Evolutionary conservation across 2,113 vertebrate species (phyloP).

Genomic region (Mesoclemmys tuberculata): DNA sequence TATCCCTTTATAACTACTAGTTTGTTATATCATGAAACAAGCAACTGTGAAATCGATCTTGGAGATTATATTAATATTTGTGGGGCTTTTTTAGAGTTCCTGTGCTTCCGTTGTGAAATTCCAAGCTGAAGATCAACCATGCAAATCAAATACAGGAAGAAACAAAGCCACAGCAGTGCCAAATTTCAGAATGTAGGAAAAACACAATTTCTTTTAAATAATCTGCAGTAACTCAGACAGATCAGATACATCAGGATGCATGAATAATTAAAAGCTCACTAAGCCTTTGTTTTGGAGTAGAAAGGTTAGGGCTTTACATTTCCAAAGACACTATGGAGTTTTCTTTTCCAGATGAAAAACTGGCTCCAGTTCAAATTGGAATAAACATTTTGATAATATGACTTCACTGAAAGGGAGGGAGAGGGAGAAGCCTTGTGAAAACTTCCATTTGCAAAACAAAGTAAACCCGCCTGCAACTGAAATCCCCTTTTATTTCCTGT

Average conservation of each 20-base stretch:
- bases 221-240: conserved; percentile 44
- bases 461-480: conserved; percentile 70
- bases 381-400: conserved; percentile 60
- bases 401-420: conserved; percentile 48
- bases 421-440: conserved; percentile 53
- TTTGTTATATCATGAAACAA: neutral
- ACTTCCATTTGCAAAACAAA: conserved; percentile 72
- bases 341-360: conserved; percentile 58
- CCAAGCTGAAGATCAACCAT: neutral
- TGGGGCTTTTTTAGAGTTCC: neutral
- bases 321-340: conserved; percentile 33
- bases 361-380: conserved; percentile 48
- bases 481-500: conserved; percentile 81
- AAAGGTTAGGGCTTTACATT: conserved; percentile 44
- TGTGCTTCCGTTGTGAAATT: neutral
- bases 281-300: conserved; percentile 49
- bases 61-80: neutral
- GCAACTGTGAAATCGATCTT: neutral
- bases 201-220: conserved; percentile 37
- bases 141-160: neutral
- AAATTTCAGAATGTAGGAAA: conserved; percentile 45
- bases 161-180: neutral
- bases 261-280: conserved; percentile 62
- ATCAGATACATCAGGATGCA: conserved; percentile 50
- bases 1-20: neutral